phyloP scores from a whole-genome alignment of 2,888 invertebrate species.

The Pollenia angustigena region DNA sequence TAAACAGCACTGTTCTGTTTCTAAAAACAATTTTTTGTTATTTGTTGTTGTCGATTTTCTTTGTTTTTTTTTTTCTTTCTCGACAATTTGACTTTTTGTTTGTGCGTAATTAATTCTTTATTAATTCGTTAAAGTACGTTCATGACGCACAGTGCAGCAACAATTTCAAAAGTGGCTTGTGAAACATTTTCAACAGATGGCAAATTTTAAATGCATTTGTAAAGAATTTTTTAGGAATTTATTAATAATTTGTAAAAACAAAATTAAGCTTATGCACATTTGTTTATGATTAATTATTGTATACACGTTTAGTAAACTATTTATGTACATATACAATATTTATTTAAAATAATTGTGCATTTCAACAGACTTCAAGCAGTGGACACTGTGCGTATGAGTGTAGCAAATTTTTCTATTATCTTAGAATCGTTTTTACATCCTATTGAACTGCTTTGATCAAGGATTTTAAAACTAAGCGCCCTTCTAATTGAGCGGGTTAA shows the following conservation, averaged over 20 bases:
- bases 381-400: too few species aligned
- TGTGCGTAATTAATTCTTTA: slow-evolving; percentile 65
- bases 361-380: too few species aligned
- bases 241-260: background rate
- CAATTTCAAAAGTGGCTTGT: background rate
- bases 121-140: slow-evolving; percentile 57
- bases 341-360: too few species aligned
- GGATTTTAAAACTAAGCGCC: too few species aligned
- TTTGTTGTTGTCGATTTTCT: slow-evolving; percentile 19
- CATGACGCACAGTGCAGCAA: slow-evolving; percentile 37
- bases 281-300: background rate
- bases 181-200: slow-evolving; percentile 43
- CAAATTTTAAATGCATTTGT: slow-evolving; percentile 23
- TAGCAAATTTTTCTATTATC: too few species aligned
- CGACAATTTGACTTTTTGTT: slow-evolving; percentile 34
- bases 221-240: slow-evolving; percentile 32
- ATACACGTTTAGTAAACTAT: background rate
- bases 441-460: too few species aligned
- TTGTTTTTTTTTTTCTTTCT: slow-evolving; percentile 17
- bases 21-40: background rate
- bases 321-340: too few species aligned
- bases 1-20: slow-evolving; percentile 16
- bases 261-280: background rate
- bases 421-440: too few species aligned
- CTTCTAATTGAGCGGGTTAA: too few species aligned